A percentile compares a stretch with the other conserved stretches of the same genome.
Evolutionary conservation across 1,140 invertebrate species (phyloP).

Genomic region (Patella vulgata): DNA sequence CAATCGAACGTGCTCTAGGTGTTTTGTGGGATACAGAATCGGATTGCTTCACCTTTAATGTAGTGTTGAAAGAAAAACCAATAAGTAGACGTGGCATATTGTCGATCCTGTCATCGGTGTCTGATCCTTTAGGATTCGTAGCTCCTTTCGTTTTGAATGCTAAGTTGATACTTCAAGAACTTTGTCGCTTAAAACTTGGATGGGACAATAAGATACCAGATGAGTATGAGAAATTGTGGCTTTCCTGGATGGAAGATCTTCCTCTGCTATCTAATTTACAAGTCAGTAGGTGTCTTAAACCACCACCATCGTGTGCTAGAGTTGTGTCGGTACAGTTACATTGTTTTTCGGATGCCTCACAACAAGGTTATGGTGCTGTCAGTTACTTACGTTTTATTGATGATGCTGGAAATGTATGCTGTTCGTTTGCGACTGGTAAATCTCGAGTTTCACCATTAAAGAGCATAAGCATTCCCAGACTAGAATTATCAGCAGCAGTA

Average conservation of each 20-base stretch:
- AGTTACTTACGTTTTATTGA: constrained; percentile 16
- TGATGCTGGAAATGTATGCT: not conserved
- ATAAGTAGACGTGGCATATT: constrained; percentile 22
- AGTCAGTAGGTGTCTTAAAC: constrained; percentile 11
- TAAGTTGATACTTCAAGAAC: constrained; percentile 20
- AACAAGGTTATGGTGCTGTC: constrained; percentile 24
- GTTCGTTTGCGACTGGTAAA: constrained; percentile 25
- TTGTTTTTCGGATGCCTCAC: constrained; percentile 26
- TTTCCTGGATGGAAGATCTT: constrained; percentile 17
- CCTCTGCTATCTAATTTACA: constrained; percentile 1
- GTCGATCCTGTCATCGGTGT: too few relatives aligned
- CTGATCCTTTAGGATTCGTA: constrained; percentile 33
- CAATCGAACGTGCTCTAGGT: constrained; percentile 25
- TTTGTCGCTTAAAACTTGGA: not conserved
- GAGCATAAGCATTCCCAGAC: constrained; percentile 23
- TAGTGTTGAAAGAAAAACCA: constrained; percentile 19
- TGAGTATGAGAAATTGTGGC: constrained; percentile 15
- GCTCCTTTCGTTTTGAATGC: constrained; percentile 26
- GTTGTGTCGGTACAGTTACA: constrained; percentile 44
- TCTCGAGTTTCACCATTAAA: constrained; percentile 18
- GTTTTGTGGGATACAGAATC: constrained; percentile 20
- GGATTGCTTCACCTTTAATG: constrained; percentile 21
- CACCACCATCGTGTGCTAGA: constrained; percentile 53
- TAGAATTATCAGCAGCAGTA: constrained; percentile 36
- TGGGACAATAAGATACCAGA: constrained; percentile 33